phyloP scores from a whole-genome alignment of 1,140 invertebrate species.

The Apis dorsata region DNA sequence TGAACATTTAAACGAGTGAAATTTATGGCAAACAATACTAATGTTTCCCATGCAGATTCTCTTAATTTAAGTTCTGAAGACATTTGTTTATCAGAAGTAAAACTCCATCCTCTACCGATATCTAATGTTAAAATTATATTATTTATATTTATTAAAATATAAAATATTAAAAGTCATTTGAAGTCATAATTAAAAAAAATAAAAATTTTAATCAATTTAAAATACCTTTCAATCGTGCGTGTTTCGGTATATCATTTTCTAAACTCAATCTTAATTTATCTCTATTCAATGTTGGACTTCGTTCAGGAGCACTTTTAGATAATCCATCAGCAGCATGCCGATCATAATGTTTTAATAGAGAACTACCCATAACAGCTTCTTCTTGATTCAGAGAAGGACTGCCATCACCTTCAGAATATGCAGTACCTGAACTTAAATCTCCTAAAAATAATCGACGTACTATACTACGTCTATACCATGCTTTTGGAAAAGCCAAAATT shows the following conservation, averaged over 20 bases:
- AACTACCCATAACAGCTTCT: constrained; percentile 76
- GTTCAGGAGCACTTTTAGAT: constrained; percentile 76
- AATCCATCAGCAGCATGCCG: constrained; percentile 69
- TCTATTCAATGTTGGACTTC: constrained; percentile 78
- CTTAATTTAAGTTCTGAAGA: constrained; percentile 80
- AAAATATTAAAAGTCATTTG: not conserved
- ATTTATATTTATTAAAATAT: not conserved
- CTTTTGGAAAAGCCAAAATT: constrained; percentile 98
- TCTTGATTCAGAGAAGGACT: constrained; percentile 73
- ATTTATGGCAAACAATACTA: constrained; percentile 97
- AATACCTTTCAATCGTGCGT: constrained; percentile 79
- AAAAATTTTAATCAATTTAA: too few relatives aligned
- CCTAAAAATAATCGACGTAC: constrained; percentile 96
- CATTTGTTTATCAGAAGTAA: constrained; percentile 78
- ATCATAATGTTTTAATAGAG: constrained; percentile 74
- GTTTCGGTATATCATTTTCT: constrained; percentile 78
- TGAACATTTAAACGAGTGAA: constrained; percentile 97
- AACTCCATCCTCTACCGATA: constrained; percentile 80
- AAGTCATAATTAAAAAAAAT: not conserved
- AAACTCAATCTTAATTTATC: constrained; percentile 81
- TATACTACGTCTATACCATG: constrained; percentile 97
- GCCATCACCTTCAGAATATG: constrained; percentile 80
- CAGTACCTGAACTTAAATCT: constrained; percentile 85
- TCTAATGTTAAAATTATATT: constrained; percentile 61
- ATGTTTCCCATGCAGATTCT: constrained; percentile 93